Percentiles rank a stretch among this genome's conserved stretches.
Evolutionary conservation across 2,113 vertebrate genomes (phyloP).

Genomic region (Dicaeum eximium): DNA sequence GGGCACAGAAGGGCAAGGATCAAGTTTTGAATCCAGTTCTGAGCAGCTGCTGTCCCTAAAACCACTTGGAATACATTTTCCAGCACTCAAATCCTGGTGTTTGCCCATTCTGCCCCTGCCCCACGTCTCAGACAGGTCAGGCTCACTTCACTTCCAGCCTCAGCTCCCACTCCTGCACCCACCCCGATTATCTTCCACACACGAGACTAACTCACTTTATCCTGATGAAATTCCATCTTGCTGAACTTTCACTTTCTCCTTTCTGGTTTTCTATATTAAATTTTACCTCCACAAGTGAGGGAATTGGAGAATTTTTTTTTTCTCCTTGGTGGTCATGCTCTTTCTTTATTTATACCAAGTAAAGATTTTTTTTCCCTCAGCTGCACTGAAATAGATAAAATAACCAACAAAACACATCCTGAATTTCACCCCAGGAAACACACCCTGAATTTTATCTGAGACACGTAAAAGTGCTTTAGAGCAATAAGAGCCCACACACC

Average conservation of each 20-base stretch:
- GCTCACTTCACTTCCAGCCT: neutral
- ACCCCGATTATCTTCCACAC: neutral
- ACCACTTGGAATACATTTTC: accelerated
- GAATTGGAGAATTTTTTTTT: neutral
- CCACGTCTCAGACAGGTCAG: neutral
- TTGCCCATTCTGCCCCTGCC: neutral
- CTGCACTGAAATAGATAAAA: neutral
- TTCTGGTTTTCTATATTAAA: neutral
- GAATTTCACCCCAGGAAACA: neutral
- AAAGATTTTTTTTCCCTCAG: neutral
- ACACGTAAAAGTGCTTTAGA: accelerated
- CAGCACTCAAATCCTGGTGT: accelerated
- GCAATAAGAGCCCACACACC: accelerated
- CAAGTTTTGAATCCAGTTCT: neutral
- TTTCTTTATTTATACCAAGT: neutral
- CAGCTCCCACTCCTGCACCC: neutral
- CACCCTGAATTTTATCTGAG: neutral
- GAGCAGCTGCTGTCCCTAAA: neutral
- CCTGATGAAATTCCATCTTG: neutral
- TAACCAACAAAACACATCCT: neutral
- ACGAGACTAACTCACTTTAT: accelerated
- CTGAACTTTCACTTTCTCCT: neutral
- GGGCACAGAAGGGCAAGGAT: neutral
- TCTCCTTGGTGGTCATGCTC: no score
- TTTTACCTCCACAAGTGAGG: neutral